These are phyloP conservation scores for Ailuropoda melanoleuca DNA, from an alignment of 2,113 vertebrate genomes.

Conservation along the genomic window DNA sequence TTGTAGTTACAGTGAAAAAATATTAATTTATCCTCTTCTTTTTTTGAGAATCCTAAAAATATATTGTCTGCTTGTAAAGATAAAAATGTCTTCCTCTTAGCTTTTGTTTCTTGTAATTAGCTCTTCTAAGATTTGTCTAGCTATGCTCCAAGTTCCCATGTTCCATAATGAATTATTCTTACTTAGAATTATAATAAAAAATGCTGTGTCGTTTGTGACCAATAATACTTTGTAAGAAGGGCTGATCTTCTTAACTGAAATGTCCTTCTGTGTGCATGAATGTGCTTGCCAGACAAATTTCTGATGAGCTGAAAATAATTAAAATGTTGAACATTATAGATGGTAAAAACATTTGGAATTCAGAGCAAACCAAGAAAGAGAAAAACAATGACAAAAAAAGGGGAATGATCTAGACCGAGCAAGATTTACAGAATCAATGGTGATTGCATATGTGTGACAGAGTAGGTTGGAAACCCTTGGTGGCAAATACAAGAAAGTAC, in stretches of 20 bases:
- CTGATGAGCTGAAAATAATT: background rate
- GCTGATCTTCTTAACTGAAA: background rate
- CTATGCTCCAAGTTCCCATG: background rate
- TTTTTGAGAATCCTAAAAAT: background rate
- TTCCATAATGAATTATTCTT: background rate
- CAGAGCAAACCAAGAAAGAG: background rate
- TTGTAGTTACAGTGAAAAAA: background rate
- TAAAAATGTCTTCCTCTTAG: background rate
- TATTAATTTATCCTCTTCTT: background rate
- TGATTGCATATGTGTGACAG: background rate
- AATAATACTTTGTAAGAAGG: background rate
- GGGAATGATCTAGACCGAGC: background rate
- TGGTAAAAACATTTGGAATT: background rate
- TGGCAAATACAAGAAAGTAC: background rate
- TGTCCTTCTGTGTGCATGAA: background rate
- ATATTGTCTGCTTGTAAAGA: background rate
- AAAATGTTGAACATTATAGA: background rate
- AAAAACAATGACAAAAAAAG: background rate
- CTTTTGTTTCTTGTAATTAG: background rate
- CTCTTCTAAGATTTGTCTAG: background rate
- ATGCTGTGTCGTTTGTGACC: background rate
- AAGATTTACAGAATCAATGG: background rate
- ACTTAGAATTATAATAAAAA: background rate
- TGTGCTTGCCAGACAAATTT: background rate
- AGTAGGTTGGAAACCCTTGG: background rate